Evolutionary conservation across 2,888 invertebrate species (phyloP), one percentile per base, ranked within the genome.

Genomic region (Athrips mouffetella): DNA sequence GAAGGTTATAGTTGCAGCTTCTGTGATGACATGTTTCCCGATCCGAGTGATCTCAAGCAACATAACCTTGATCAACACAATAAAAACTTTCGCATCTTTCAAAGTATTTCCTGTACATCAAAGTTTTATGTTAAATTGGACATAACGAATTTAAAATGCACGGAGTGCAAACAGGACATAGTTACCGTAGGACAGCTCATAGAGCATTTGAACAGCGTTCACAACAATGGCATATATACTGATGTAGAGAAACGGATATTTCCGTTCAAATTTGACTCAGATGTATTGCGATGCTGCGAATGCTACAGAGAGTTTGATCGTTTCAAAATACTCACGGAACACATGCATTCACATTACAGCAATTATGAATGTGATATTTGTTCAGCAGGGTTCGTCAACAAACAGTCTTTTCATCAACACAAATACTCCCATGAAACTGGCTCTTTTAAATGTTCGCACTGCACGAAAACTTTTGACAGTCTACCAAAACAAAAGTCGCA

Each of bases 361-460:
- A n/a, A n/a, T n/a, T n/a, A n/a, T n/a, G n/a, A n/a, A n/a, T n/a
- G n/a, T 37, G 65, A 70, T 0, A 48, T 64, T 0, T 73, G 73
- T 30, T 57, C 62, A n/a, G 51, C 52, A 1, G 64, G 67, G 2
- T 73, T 65, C 18, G 58, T 74, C 0, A 25, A 15, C 3, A 23
- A 6, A 21, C 6, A 7, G 30, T 54, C 64, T n/a, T 7, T 42
- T 11, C 2, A 1, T 1, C 15, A 29, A 29, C 42, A 42, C 29
- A 16, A 2, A n/a, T 3, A n/a, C 1, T 11, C 6, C 1, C 42
- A 42, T 42, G 18, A 11, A 6, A 5, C 51, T 2, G 76, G 76
- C 0, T 62, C 73, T 16, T 67, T 63, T 47, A 70, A 74, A 46
- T 82, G 81, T 50, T 51, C 63, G 0, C 58, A 70, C 7, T 82